Conservation (phyloP, 2,113 vertebrate species). For the Platichthys stellatus region DNA sequence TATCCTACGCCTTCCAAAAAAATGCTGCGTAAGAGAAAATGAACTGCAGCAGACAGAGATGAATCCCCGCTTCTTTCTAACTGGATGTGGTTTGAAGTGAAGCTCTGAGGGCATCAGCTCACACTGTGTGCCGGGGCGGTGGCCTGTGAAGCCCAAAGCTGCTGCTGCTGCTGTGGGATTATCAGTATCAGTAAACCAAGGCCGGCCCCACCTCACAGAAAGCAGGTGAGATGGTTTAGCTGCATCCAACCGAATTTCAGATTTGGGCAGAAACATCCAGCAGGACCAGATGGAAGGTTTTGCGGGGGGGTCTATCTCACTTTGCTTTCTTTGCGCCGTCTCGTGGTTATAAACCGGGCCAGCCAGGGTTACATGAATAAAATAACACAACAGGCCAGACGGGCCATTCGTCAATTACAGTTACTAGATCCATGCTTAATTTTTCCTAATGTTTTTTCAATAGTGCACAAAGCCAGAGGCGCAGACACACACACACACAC, state of each 20-base stretch:
- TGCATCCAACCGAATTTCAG: conserved; percentile 16
- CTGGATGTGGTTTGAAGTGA: conserved; percentile 57
- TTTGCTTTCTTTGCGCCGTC: conserved; percentile 13
- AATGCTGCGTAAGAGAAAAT: conserved; percentile 15
- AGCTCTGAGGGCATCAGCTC: conserved; percentile 61
- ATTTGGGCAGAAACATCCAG: conserved; percentile 50
- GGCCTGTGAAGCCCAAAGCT: conserved; percentile 55
- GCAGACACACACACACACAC: background rate
- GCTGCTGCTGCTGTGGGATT: conserved; percentile 33
- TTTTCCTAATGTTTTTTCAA: conserved; percentile 32
- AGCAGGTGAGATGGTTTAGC: conserved; percentile 58
- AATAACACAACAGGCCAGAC: conserved; percentile 41
- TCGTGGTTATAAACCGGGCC: background rate
- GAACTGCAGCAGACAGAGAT: conserved; percentile 38
- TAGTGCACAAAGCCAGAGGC: conserved; percentile 31
- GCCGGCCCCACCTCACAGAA: conserved; percentile 12
- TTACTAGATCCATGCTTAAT: conserved; percentile 19
- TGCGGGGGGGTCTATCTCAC: conserved; percentile 31
- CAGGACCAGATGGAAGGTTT: conserved; percentile 40
- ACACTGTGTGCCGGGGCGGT: conserved; percentile 48
- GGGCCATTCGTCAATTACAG: conserved; percentile 39
- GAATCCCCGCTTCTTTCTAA: conserved; percentile 40
- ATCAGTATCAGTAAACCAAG: conserved; percentile 34
- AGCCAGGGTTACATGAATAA: conserved; percentile 36
- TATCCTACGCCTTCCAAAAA: conserved; percentile 31